Percentiles rank a stretch among this genome's conserved stretches.
These are phyloP conservation scores for Agelastica alni DNA, from an alignment of 2,888 invertebrate species.

Conservation along the genomic window DNA sequence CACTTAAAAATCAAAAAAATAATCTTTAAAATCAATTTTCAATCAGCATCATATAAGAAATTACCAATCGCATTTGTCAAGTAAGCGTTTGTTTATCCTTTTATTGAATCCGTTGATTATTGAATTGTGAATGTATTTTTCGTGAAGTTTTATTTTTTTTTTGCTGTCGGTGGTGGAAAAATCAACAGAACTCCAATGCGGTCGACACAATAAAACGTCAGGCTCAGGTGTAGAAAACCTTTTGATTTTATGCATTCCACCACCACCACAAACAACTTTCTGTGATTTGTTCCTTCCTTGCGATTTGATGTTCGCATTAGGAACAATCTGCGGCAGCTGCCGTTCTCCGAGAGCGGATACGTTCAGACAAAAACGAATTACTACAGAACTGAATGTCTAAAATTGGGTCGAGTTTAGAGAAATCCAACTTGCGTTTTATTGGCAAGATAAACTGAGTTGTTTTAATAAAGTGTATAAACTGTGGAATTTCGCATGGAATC, in stretches of 20 bases:
- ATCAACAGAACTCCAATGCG: background rate
- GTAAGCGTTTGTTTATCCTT: no score
- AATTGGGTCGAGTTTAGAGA: conserved; percentile 5
- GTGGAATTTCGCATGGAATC: background rate
- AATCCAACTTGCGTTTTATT: background rate
- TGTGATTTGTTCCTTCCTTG: conserved; percentile 20
- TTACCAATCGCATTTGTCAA: no score
- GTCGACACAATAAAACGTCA: conserved; percentile 11
- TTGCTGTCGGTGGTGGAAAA: no score
- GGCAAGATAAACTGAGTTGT: background rate
- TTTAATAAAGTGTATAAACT: background rate
- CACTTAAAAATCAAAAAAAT: no score
- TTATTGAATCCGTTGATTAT: no score
- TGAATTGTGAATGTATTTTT: no score
- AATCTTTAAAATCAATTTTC: no score
- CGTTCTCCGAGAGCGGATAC: conserved; percentile 3
- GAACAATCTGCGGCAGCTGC: conserved; percentile 17
- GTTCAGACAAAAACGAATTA: conserved; percentile 17
- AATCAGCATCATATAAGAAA: no score
- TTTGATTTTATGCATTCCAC: conserved; percentile 20
- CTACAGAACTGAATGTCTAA: conserved; percentile 4
- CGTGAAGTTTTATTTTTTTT: no score
- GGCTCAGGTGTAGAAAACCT: conserved; percentile 20
- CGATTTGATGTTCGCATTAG: conserved; percentile 22
- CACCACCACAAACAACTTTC: conserved; percentile 17